Conservation (phyloP, 2,888 invertebrate genomes). For the Cryptocephalus primarius region DNA sequence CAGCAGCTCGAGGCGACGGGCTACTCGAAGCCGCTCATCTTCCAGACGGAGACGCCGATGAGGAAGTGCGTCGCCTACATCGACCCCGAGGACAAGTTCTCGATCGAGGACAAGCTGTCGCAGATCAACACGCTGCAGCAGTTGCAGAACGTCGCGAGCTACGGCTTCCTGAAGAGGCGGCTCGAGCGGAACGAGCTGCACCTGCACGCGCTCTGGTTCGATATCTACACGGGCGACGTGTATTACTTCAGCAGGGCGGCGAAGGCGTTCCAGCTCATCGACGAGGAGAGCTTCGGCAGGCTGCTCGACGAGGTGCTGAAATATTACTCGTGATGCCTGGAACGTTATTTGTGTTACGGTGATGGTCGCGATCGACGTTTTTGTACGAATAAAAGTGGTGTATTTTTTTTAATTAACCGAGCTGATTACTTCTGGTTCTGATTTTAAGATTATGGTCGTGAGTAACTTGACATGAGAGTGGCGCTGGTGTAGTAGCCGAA, state of each 20-base stretch:
- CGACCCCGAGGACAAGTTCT: slow-evolving; percentile 83
- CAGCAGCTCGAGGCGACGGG: slow-evolving; percentile 53
- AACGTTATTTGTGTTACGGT: too few species aligned
- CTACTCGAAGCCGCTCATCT: slow-evolving; percentile 63
- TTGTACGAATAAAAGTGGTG: too few species aligned
- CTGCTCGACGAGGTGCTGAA: slow-evolving; percentile 65
- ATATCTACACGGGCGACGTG: slow-evolving; percentile 93
- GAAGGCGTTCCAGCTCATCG: slow-evolving; percentile 76
- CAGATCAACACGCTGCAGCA: slow-evolving; percentile 92
- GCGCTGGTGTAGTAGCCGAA: too few species aligned
- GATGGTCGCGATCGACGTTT: too few species aligned
- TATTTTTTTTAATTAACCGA: too few species aligned
- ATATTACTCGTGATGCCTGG: slow-evolving; percentile 52
- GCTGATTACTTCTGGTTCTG: too few species aligned
- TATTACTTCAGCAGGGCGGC: slow-evolving; percentile 85
- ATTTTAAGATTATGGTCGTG: too few species aligned
- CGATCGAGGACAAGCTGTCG: slow-evolving; percentile 83
- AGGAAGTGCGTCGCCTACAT: slow-evolving; percentile 88
- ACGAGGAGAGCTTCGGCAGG: slow-evolving; percentile 66
- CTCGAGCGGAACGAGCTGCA: slow-evolving; percentile 72
- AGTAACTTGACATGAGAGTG: too few species aligned
- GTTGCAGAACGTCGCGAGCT: slow-evolving; percentile 84
- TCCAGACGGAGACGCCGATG: slow-evolving; percentile 78
- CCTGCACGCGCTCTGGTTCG: slow-evolving; percentile 94
- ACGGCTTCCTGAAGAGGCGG: slow-evolving; percentile 76